These are phyloP conservation scores for Thelaira solivaga DNA, from an alignment of 2,888 invertebrate genomes.

Conservation along the genomic window DNA sequence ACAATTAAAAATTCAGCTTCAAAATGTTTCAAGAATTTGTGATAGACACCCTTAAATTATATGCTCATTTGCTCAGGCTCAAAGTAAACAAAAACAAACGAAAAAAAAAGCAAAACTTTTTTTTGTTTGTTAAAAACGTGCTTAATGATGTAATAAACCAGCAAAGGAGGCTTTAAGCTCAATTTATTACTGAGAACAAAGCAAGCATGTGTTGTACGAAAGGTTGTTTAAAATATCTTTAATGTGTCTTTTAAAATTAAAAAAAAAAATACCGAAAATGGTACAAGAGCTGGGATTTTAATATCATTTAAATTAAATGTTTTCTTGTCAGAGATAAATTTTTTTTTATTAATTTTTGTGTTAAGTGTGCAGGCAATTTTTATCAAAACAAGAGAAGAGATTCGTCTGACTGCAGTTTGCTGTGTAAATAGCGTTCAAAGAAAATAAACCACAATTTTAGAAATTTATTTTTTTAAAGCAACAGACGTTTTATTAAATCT, in stretches of 20 bases:
- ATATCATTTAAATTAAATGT: no score
- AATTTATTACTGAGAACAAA: slow-evolving; percentile 42
- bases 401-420: no score
- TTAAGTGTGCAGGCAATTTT: no score
- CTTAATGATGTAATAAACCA: slow-evolving; percentile 25
- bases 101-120: not conserved
- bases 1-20: slow-evolving; percentile 30
- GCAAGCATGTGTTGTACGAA: slow-evolving; percentile 16
- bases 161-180: slow-evolving; percentile 39
- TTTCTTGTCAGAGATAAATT: no score
- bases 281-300: no score
- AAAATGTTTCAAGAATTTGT: slow-evolving; percentile 14
- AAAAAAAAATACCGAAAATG: no score
- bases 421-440: no score
- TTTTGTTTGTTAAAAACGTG: slow-evolving; percentile 33
- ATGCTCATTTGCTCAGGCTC: slow-evolving; percentile 30
- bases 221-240: slow-evolving; percentile 1
- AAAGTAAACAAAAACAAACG: slow-evolving; percentile 7
- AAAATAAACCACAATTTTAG: no score
- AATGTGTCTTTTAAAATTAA: not conserved
- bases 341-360: no score
- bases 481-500: no score
- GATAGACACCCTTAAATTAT: slow-evolving; percentile 48
- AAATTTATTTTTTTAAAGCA: no score
- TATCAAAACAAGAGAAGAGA: no score